Conservation (phyloP, 2,888 invertebrate species). For the Oligia strigilis region DNA sequence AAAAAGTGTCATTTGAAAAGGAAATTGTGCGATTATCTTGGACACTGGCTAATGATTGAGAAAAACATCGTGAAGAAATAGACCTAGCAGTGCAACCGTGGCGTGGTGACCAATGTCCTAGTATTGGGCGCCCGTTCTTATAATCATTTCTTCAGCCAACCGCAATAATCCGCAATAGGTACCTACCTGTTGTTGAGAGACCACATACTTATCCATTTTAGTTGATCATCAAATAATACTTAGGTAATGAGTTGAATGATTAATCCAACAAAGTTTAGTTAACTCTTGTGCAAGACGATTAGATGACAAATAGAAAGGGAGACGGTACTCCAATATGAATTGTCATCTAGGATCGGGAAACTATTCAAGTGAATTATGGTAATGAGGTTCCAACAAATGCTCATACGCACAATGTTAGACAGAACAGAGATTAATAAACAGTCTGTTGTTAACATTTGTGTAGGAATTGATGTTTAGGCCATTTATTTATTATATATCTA, state of each 20-base stretch:
- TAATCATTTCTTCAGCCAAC: constrained; percentile 27
- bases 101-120: constrained; percentile 17
- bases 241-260: constrained; percentile 12
- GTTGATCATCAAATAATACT: constrained; percentile 12
- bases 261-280: background rate
- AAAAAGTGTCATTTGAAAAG: background rate
- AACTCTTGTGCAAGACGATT: constrained; percentile 9
- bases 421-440: constrained; percentile 2
- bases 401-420: background rate
- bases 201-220: constrained; percentile 13
- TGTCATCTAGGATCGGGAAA: constrained; percentile 7
- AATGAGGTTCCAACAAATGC: background rate
- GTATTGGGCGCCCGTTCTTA: constrained; percentile 22
- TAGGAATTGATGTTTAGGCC: background rate
- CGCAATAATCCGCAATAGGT: constrained; percentile 19
- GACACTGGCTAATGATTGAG: background rate
- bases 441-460: constrained; percentile 1
- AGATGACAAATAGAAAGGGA: background rate
- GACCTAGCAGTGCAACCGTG: background rate
- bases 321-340: background rate
- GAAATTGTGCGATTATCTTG: background rate
- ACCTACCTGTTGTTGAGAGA: background rate
- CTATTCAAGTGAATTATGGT: background rate
- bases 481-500: background rate
- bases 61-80: constrained; percentile 19